Evolutionary conservation across 2,797 vertebrate genomes (phyloP).

Genomic region (Chrysolophus pictus): DNA sequence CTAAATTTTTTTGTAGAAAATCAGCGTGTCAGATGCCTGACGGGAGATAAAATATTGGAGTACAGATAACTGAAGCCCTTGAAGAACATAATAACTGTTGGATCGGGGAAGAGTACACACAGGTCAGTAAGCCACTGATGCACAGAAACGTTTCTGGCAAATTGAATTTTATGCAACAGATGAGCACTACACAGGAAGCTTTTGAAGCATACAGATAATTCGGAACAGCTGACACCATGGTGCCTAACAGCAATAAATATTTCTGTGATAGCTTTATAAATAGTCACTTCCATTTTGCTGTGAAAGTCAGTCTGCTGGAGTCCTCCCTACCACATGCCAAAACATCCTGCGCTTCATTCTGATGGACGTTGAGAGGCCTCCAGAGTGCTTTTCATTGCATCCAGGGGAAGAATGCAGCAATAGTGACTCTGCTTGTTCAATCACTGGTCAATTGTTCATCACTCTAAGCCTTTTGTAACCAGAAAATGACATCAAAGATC

Average conservation of each 20-base stretch:
- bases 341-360: neutral
- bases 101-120: neutral
- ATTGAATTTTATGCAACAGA: neutral
- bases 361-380: neutral
- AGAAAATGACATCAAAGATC: neutral
- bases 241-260: neutral
- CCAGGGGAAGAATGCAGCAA: neutral
- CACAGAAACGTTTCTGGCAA: neutral
- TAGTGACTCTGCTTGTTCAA: neutral
- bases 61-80: neutral
- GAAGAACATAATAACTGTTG: neutral
- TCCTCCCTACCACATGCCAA: neutral
- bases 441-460: neutral
- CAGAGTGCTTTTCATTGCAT: neutral
- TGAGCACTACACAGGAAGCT: neutral
- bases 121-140: neutral
- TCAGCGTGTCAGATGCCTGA: neutral
- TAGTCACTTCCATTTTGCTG: neutral
- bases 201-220: neutral
- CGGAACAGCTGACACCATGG: neutral
- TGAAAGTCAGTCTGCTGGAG: neutral
- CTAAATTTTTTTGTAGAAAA: neutral
- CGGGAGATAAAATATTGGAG: neutral
- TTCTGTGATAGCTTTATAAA: neutral
- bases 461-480: neutral